These are phyloP conservation scores for Clinocottus analis DNA, from an alignment of 2,113 vertebrate genomes.

Conservation along the genomic window DNA sequence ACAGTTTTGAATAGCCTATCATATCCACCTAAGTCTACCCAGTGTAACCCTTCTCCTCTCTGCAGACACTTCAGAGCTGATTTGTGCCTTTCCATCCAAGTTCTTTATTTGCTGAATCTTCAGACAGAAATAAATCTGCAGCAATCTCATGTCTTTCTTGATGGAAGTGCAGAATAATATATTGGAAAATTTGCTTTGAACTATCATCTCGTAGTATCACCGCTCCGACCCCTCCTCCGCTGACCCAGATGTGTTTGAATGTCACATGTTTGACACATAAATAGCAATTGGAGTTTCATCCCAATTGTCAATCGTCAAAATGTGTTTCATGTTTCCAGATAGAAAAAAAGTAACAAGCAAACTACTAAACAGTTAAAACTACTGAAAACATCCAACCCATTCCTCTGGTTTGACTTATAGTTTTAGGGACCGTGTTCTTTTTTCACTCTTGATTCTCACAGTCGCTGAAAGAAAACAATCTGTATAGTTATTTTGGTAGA, in stretches of 20 bases:
- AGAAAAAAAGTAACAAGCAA: not conserved
- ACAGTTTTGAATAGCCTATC: slow-evolving; percentile 55
- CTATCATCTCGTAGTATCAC: not conserved
- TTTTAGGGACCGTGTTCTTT: not conserved
- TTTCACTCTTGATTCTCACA: not conserved
- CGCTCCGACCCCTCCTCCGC: not conserved
- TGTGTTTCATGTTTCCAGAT: not conserved
- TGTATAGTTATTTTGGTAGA: not conserved
- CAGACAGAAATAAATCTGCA: not conserved
- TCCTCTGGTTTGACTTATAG: not conserved
- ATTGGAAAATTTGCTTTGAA: not conserved
- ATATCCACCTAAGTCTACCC: slow-evolving; percentile 22
- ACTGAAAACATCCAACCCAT: not conserved
- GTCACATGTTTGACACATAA: too few relatives aligned
- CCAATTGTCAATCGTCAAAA: not conserved
- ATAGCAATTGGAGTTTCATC: too few relatives aligned
- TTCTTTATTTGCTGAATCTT: slow-evolving; percentile 3
- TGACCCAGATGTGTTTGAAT: not conserved
- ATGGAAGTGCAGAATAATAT: not conserved
- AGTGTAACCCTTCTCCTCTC: slow-evolving; percentile 7
- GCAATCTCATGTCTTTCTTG: not conserved
- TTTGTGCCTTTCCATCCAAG: slow-evolving; percentile 19
- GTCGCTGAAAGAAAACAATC: not conserved
- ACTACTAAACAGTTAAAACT: not conserved
- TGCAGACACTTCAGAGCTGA: slow-evolving; percentile 16